Evolutionary conservation across 2,113 vertebrate species (phyloP).

Genomic region (Pedionomus torquatus): DNA sequence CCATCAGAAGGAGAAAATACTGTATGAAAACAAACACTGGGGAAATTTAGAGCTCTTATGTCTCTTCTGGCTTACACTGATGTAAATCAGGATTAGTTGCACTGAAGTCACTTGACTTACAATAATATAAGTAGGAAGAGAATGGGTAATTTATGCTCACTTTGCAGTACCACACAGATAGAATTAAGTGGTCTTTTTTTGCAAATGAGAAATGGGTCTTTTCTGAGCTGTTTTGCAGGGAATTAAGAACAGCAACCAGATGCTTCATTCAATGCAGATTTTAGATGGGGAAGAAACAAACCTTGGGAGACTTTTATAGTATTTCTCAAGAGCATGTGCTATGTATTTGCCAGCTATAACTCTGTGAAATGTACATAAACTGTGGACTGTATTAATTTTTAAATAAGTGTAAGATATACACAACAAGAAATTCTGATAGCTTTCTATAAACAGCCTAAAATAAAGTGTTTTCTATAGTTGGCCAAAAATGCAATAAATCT

Average conservation of each 20-base stretch:
- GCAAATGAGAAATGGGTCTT: slow-evolving; percentile 26
- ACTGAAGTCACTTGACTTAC: slow-evolving; percentile 39
- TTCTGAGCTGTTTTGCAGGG: slow-evolving; percentile 18
- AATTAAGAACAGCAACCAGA: slow-evolving; percentile 14
- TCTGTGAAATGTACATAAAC: slow-evolving; percentile 13
- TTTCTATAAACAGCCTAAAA: slow-evolving; percentile 4
- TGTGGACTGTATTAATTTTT: slow-evolving; percentile 6
- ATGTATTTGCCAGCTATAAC: not conserved
- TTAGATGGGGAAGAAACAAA: not conserved
- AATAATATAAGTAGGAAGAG: slow-evolving; percentile 23
- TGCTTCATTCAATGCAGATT: slow-evolving; percentile 1
- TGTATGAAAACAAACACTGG: slow-evolving; percentile 16
- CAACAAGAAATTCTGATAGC: not conserved
- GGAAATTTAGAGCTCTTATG: slow-evolving; percentile 41
- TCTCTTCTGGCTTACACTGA: slow-evolving; percentile 22
- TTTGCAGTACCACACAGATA: slow-evolving; percentile 30
- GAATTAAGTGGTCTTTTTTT: slow-evolving; percentile 49
- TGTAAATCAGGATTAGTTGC: slow-evolving; percentile 56
- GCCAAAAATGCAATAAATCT: not conserved
- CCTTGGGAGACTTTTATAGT: not conserved
- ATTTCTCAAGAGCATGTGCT: not conserved
- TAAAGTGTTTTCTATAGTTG: not conserved
- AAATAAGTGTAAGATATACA: slow-evolving; percentile 33
- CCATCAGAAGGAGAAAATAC: slow-evolving; percentile 44
- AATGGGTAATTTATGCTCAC: slow-evolving; percentile 37